Percentiles rank a stretch among this genome's conserved stretches.
Evolutionary conservation across 1,140 invertebrate genomes (phyloP).

Genomic region (Adelges cooleyi): DNA sequence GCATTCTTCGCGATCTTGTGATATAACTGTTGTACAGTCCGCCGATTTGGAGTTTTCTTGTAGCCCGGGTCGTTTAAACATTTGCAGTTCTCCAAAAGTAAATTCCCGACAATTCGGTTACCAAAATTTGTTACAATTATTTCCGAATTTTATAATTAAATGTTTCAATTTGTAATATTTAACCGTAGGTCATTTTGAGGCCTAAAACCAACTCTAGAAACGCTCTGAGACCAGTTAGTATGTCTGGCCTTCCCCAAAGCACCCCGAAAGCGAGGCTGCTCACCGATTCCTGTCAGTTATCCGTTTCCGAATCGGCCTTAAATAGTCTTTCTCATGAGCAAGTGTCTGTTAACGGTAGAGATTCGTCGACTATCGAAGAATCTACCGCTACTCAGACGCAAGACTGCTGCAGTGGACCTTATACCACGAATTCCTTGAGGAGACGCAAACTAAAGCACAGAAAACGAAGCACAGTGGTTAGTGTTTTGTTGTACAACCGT

Average conservation of each 20-base stretch:
- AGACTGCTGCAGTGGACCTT: conserved; percentile 43
- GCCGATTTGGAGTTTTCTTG: not conserved
- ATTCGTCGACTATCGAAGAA: conserved; percentile 50
- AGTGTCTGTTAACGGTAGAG: conserved; percentile 10
- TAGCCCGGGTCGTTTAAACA: not conserved
- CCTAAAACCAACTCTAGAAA: conserved; percentile 40
- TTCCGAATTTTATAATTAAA: not conserved
- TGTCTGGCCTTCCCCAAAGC: conserved; percentile 23
- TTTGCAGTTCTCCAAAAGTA: conserved; percentile 3
- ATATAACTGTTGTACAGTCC: conserved; percentile 8
- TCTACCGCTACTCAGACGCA: conserved; percentile 41
- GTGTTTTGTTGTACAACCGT: not conserved
- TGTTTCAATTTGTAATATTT: conserved; percentile 3
- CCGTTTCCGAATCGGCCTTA: conserved; percentile 75
- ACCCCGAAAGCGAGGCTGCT: conserved; percentile 38
- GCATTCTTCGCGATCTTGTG: conserved; percentile 8
- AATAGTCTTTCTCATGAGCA: conserved; percentile 42
- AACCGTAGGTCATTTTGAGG: conserved; percentile 41
- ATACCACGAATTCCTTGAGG: conserved; percentile 45
- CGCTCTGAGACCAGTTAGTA: conserved; percentile 42
- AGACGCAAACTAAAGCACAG: conserved; percentile 53
- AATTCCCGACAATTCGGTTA: not conserved
- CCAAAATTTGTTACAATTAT: too few relatives aligned
- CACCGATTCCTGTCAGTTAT: conserved; percentile 43
- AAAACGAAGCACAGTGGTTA: conserved; percentile 44